Percentiles rank a stretch among this genome's conserved stretches.
phyloP scores from a whole-genome alignment of 2,113 vertebrate species.

The Okapia johnstoni region DNA sequence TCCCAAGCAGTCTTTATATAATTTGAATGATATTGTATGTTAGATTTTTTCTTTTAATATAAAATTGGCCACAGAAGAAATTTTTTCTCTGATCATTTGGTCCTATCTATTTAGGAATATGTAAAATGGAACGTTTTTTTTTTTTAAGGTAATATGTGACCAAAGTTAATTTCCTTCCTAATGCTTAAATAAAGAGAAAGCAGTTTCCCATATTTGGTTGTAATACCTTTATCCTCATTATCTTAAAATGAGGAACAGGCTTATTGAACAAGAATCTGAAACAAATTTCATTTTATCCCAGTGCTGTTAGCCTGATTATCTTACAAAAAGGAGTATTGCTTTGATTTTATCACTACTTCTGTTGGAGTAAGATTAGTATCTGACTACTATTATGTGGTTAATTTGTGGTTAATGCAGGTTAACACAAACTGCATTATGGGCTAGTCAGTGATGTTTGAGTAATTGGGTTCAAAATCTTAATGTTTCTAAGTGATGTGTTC shows the following conservation, averaged over 20 bases:
- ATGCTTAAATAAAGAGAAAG: conserved; percentile 72
- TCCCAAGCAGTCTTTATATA: conserved; percentile 45
- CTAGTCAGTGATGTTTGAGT: conserved; percentile 2
- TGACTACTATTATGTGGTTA: neutral
- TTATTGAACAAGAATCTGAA: conserved; percentile 25
- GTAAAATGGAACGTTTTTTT: conserved; percentile 58
- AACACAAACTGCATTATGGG: neutral
- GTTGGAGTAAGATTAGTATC: neutral
- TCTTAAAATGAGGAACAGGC: conserved; percentile 50
- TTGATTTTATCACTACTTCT: conserved; percentile 19
- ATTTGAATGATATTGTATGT: conserved; percentile 49
- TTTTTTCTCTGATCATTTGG: conserved; percentile 62
- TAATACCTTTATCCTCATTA: conserved; percentile 61
- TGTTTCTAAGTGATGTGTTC: conserved; percentile 11
- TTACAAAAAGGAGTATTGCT: conserved; percentile 12
- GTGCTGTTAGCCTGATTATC: neutral
- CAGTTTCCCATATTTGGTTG: conserved; percentile 65
- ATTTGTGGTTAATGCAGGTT: neutral
- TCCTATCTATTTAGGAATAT: conserved; percentile 49
- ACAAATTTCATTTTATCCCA: conserved; percentile 17
- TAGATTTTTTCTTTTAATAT: conserved; percentile 29
- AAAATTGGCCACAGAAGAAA: conserved; percentile 59
- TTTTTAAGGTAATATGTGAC: conserved; percentile 58
- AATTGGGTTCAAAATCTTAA: conserved; percentile 26
- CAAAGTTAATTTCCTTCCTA: conserved; percentile 64